phyloP scores from a whole-genome alignment of 2,797 vertebrate species.

The Scyliorhinus canicula region DNA sequence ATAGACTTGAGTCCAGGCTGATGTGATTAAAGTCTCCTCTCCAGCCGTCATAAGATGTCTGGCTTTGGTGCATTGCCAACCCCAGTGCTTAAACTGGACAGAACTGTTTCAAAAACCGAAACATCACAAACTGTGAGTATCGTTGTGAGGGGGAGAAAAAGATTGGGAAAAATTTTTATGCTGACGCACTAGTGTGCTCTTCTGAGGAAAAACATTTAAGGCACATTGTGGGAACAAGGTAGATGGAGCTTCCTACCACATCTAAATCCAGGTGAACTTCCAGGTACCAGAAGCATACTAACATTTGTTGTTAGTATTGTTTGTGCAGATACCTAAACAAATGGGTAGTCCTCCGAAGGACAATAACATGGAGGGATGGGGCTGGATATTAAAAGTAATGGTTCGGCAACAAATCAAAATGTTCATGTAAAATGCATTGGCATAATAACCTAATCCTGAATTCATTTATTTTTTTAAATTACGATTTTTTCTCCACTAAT shows the following conservation, averaged over 20 bases:
- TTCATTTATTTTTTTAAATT: constrained; percentile 23
- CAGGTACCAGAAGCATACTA: background rate
- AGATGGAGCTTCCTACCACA: background rate
- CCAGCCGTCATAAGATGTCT: background rate
- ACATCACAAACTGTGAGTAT: background rate
- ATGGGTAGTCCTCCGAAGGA: constrained; percentile 19
- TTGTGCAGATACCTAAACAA: too few species aligned
- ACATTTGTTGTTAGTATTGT: too few species aligned
- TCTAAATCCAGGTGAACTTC: background rate
- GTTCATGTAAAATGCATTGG: constrained; percentile 3
- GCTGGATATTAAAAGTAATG: constrained; percentile 15
- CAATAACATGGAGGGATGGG: background rate
- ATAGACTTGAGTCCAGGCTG: background rate
- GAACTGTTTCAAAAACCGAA: background rate
- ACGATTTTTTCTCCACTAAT: background rate
- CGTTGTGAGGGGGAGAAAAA: background rate
- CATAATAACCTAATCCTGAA: constrained; percentile 34
- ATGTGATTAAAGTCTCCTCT: background rate
- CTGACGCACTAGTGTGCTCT: background rate
- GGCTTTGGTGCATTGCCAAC: background rate
- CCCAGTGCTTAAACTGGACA: background rate
- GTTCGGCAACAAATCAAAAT: constrained; percentile 21
- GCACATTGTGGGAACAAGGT: background rate
- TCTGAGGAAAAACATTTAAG: background rate
- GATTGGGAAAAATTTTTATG: background rate